Percentiles rank a stretch among this genome's conserved stretches.
phyloP scores from a whole-genome alignment of 2,113 vertebrate genomes.

The Jaculus jaculus region DNA sequence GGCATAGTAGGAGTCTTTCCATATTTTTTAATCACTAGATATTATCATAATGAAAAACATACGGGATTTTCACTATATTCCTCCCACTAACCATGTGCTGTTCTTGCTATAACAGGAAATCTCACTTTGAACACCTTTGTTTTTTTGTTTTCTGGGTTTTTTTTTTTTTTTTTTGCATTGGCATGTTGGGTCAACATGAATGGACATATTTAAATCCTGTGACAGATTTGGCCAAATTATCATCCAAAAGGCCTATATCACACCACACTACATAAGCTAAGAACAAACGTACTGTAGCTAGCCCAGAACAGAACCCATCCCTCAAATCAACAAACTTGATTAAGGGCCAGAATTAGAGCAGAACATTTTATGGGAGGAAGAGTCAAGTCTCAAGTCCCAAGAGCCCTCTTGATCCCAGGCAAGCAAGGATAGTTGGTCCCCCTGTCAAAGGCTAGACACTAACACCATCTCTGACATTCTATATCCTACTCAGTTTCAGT shows the following conservation, averaged over 20 bases:
- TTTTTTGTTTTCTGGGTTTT: too few relatives aligned
- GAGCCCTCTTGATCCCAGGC: too few relatives aligned
- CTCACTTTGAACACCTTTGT: background rate
- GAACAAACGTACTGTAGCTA: too few relatives aligned
- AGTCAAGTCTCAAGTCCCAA: background rate
- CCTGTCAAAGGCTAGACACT: too few relatives aligned
- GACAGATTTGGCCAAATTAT: background rate
- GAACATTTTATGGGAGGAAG: background rate
- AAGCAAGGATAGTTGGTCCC: too few relatives aligned
- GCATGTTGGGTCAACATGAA: background rate
- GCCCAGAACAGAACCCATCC: background rate
- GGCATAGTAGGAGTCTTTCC: background rate
- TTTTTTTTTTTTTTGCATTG: background rate
- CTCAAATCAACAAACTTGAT: background rate
- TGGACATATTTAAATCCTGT: background rate
- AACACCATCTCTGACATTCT: background rate
- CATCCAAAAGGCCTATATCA: background rate
- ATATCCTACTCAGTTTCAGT: background rate
- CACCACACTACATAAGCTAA: background rate
- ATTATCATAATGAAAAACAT: background rate
- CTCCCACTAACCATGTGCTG: background rate
- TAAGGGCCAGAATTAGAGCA: background rate
- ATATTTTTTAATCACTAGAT: background rate
- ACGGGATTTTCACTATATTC: background rate
- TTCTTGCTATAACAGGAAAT: background rate